These are phyloP conservation scores for Rhynchotus rufescens DNA, from an alignment of 2,797 vertebrate genomes.

Conservation along the genomic window DNA sequence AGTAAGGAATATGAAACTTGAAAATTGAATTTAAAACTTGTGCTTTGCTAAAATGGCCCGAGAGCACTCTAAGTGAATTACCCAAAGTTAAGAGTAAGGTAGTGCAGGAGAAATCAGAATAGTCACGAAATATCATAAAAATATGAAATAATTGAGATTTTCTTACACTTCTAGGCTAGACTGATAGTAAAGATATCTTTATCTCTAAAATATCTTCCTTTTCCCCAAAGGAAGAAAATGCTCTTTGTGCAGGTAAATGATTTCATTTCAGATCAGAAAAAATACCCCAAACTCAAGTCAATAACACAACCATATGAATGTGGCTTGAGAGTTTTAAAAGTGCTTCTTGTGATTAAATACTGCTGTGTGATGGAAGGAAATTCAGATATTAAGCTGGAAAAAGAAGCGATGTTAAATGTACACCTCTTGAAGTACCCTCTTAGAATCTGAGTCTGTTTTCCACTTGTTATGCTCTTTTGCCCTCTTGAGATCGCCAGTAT, in stretches of 20 bases:
- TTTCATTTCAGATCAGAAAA: background rate
- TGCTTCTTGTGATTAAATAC: background rate
- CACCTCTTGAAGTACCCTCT: background rate
- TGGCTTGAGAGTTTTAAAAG: background rate
- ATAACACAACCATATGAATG: background rate
- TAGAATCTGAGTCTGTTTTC: background rate
- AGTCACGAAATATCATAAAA: background rate
- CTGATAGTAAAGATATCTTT: background rate
- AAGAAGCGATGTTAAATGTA: background rate
- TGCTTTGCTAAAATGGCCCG: background rate
- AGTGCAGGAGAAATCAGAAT: background rate
- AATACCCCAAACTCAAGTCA: background rate
- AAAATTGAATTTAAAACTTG: background rate
- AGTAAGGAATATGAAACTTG: background rate
- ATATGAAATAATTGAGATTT: background rate
- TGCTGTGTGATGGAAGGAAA: background rate
- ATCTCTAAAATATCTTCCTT: background rate
- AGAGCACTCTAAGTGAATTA: background rate
- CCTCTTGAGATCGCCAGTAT: background rate
- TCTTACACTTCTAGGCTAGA: background rate
- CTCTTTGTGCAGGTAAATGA: background rate
- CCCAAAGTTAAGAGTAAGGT: background rate
- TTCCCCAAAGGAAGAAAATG: background rate
- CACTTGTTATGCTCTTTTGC: background rate
- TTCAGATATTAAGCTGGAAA: background rate